Percentiles rank a stretch among this genome's conserved stretches.
Conservation (phyloP, 1,140 invertebrate species). For the Eufriesea mexicana region DNA sequence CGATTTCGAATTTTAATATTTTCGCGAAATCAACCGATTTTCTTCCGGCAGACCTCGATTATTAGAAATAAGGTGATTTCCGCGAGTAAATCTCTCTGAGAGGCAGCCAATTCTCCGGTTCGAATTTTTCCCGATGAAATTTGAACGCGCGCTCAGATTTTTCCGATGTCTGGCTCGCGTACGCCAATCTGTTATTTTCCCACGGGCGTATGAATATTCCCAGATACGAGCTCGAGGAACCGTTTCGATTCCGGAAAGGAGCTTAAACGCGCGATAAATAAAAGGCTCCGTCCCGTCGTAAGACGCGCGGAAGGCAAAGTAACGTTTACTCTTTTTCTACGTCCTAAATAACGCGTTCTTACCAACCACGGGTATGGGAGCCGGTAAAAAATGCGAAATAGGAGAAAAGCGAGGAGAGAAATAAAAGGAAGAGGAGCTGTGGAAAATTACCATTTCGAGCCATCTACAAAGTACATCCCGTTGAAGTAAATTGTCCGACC, state of each 20-base stretch:
- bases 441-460: not conserved
- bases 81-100: slow-evolving; percentile 19
- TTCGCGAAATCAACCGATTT: not conserved
- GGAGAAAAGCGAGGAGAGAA: too few relatives aligned
- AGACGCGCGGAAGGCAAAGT: not conserved
- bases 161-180: slow-evolving; percentile 18
- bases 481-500: not conserved
- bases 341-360: not conserved
- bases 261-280: slow-evolving; percentile 30
- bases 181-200: slow-evolving; percentile 42
- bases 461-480: too few relatives aligned
- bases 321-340: slow-evolving; percentile 4
- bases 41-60: not conserved
- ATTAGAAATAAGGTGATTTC: slow-evolving; percentile 43
- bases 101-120: slow-evolving; percentile 13
- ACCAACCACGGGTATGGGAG: too few relatives aligned
- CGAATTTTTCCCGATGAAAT: slow-evolving; percentile 37
- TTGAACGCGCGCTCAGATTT: slow-evolving; percentile 35
- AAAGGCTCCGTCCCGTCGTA: not conserved
- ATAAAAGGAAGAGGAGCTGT: not conserved
- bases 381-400: too few relatives aligned
- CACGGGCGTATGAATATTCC: slow-evolving; percentile 42
- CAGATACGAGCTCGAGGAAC: slow-evolving; percentile 9
- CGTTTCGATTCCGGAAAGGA: slow-evolving; percentile 31
- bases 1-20: slow-evolving; percentile 15